Evolutionary conservation across 2,113 vertebrate species (phyloP), one percentile per base, ranked within the genome.

Genomic region (Semnornis frantzii): DNA sequence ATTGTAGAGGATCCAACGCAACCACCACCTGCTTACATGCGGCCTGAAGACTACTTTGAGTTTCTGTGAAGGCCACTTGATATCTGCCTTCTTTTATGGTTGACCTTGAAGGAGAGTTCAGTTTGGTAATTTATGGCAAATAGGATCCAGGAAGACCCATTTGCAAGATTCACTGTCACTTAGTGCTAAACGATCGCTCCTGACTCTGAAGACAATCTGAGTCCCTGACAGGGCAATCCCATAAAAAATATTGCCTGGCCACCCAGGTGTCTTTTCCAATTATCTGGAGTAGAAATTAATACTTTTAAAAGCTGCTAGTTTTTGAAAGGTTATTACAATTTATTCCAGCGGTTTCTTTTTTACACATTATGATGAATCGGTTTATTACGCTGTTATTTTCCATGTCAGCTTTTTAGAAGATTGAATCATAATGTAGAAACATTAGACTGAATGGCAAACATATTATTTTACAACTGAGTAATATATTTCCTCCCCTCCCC

Each of bases 161-260:
- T 98, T 98, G 97, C 97, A 98, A 98, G 98, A 98, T 98, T 98
- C 98, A 98, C 98, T 98, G 98, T 98, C 98, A 98, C 98, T 98
- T 98, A 98, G 97, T 82, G 89, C 96, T 98, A 98, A 98, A 97
- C 96, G 95, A 98, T 98, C 93, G 78, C 97, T 98, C 96, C 98
- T 97, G 97, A 97, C 95, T 98, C 96, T 95, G 97, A 98, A 98
- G 98, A 98, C 98, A 98, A 98, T 98, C 98, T 97, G 97, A 97
- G 97, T 95, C 95, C 94, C 96, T 98, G 98, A 98, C 98, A 98
- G 97, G 97, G 91, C 98, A 98, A 98, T 98, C 98, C 98, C 95
- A 98, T 98, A 98, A 98, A 98, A 98, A 98, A 98, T 98, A 98
- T 97, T 98, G 97, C 98, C 97, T 96, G 95, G 96, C 97, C 95